Percentiles rank a stretch among this genome's conserved stretches.
Conservation (phyloP, 2,113 vertebrate genomes). For the Etheostoma spectabile region DNA sequence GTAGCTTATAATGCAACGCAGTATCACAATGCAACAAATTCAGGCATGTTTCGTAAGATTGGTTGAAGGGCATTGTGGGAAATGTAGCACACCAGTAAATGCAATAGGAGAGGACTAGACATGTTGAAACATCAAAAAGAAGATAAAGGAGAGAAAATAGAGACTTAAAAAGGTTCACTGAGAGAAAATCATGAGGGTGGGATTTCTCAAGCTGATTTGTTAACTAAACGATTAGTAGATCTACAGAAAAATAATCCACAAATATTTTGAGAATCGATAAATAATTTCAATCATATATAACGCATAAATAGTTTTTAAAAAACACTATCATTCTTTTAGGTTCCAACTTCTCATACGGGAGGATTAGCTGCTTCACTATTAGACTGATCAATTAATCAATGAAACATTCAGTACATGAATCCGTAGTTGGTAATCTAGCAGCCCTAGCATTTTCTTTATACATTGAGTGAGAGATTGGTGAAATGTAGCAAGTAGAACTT, state of each 20-base stretch:
- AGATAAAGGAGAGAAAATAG: background rate
- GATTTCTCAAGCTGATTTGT: background rate
- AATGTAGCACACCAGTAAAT: background rate
- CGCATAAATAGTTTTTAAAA: no score
- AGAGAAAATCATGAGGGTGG: background rate
- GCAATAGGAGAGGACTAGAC: background rate
- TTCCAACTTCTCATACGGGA: background rate
- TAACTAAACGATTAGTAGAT: background rate
- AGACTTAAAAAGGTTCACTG: background rate
- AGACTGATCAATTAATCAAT: background rate
- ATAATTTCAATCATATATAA: background rate
- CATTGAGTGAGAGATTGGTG: background rate
- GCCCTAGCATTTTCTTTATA: background rate
- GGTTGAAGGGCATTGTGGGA: conserved; percentile 31
- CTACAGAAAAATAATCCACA: background rate
- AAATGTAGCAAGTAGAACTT: background rate
- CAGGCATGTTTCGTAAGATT: conserved; percentile 5
- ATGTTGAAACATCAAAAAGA: background rate
- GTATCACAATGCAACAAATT: conserved; percentile 25
- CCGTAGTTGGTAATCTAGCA: background rate
- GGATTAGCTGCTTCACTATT: background rate
- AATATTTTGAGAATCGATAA: background rate
- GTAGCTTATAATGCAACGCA: background rate
- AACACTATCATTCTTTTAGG: no score
- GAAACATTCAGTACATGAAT: background rate